These are phyloP conservation scores for Ursus arctos DNA, from an alignment of 2,113 vertebrate species.

Conservation along the genomic window DNA sequence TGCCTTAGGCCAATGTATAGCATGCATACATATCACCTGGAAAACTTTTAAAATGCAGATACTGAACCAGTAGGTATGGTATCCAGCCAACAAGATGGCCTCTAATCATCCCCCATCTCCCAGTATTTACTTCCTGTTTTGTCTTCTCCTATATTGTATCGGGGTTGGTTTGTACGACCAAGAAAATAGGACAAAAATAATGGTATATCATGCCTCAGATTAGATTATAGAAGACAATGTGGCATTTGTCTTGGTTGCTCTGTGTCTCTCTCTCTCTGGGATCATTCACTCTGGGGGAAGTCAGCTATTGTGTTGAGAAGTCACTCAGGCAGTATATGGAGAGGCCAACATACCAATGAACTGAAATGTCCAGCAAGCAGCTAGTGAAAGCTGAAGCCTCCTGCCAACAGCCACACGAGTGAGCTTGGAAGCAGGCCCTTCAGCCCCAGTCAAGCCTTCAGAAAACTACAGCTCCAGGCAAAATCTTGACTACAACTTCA, in stretches of 20 bases:
- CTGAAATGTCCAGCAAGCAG: neutral
- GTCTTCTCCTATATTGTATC: neutral
- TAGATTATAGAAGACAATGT: slow-evolving; percentile 5
- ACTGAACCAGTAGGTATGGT: neutral
- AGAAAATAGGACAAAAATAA: neutral
- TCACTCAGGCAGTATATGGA: neutral
- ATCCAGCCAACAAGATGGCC: neutral
- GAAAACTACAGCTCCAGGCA: neutral
- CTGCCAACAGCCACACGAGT: neutral
- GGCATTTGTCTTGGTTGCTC: neutral
- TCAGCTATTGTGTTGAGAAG: slow-evolving; percentile 5
- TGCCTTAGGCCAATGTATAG: neutral
- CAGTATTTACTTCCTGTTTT: neutral
- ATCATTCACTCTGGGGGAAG: neutral
- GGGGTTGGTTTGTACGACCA: neutral
- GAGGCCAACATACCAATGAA: slow-evolving; percentile 12
- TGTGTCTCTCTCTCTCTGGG: neutral
- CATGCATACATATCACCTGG: neutral
- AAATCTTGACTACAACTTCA: slow-evolving; percentile 33
- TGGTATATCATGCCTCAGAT: neutral
- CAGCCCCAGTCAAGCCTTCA: neutral
- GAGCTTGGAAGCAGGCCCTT: neutral
- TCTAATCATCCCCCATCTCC: neutral
- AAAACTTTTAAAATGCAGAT: slow-evolving; percentile 45
- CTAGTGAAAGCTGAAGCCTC: neutral